Evolutionary conservation across 2,888 invertebrate genomes (phyloP).

Genomic region (Onchidella celtica): DNA sequence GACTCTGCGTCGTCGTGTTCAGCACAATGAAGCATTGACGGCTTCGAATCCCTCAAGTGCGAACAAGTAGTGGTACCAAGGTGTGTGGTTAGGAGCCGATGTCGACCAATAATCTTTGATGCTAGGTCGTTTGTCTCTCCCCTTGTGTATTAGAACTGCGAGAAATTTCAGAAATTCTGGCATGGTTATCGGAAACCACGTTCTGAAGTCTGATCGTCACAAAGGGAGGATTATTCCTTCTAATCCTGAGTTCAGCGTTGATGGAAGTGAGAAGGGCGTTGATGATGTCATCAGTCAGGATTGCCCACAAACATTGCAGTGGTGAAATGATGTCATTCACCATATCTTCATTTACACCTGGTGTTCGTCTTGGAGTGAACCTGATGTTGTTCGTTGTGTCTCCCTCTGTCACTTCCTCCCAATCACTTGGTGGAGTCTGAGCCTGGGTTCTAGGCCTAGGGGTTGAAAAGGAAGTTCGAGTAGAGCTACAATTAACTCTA

Average conservation of each 20-base stretch:
- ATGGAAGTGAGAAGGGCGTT: not conserved
- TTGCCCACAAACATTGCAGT: not conserved
- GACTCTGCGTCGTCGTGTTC: not conserved
- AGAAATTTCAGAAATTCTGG: not conserved
- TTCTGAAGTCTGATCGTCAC: not conserved
- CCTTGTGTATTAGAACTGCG: not conserved
- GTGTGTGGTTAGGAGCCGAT: not conserved
- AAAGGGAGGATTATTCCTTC: not conserved
- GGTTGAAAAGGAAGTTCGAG: not conserved
- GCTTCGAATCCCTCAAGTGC: conserved; percentile 6
- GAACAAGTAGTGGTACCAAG: conserved; percentile 16
- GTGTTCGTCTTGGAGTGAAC: not conserved
- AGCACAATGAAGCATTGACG: conserved; percentile 16
- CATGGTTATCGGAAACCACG: not conserved
- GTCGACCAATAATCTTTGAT: conserved; percentile 5
- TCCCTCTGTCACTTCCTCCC: not conserved
- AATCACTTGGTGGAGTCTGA: not conserved
- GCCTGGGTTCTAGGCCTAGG: not conserved
- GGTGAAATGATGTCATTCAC: too few species aligned
- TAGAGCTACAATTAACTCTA: not conserved
- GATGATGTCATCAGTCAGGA: not conserved
- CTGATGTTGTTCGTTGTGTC: not conserved
- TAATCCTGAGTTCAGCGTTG: not conserved
- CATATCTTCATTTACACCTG: not conserved
- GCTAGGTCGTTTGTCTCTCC: not conserved